Base-by-base conservation (phyloP, 2,888 invertebrate species). In the Cepaea hortensis region DNA sequence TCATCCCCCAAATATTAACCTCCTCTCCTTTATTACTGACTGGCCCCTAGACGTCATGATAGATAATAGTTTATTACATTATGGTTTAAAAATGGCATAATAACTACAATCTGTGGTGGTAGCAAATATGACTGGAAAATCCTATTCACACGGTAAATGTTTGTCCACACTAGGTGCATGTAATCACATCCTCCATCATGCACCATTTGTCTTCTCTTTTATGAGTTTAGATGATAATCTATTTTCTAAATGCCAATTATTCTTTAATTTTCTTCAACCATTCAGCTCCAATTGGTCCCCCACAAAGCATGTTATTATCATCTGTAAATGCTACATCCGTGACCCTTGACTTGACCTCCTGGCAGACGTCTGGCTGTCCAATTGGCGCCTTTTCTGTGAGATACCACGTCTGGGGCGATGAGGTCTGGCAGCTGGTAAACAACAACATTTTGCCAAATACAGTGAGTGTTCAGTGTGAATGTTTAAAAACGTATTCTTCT, bases 331-430 rank as follows among this genome's bases (percentile, higher is more conserved):
- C 97, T n/a, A 98, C 97, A 89, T 98, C 97, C 91, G 97, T 98
- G 82, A 97, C 97, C 3, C 96, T 99, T 90, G 98, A 98, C 93
- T 96, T 99, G 91, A 97, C 96, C 92, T 97, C 98, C 89, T 99
- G 98, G 98, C 96, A 97, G 88, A 98, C 98, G 94, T 98, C 98
- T 85, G 98, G 98, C 88, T 99, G 98, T 94, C 97, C 98, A 35
- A 98, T 99, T 97, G 96, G 97, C 89, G 98, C 98, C 94, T 98
- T 98, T 94, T 98, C 98, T 89, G 97, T 98, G 81, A 98, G 98
- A 95, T 97, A 98, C 94, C 92, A 93, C 11, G 79, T 81, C 15
- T 90, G 89, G 88, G 92, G 91, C 0, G 92, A 92, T 61, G 86
- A 85, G 11, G 80, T 88, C 18, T 93, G 93, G 93, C 89, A 89